Conservation (phyloP, 2,888 invertebrate species). For the Philaethria dido region DNA sequence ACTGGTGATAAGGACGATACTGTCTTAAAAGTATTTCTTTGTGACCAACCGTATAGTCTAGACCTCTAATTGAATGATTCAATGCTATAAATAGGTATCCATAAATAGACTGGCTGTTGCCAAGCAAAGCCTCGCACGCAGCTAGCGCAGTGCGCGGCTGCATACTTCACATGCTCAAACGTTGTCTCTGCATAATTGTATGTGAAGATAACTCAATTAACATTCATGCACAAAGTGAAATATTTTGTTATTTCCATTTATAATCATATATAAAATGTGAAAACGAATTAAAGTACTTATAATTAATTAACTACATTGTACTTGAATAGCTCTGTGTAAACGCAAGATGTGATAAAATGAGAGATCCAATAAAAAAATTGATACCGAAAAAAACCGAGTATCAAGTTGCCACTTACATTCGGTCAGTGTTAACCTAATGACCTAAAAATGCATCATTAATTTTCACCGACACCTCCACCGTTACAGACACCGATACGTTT, state of each 20-base stretch:
- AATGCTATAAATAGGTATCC: slow-evolving; percentile 63
- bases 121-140: slow-evolving; percentile 46
- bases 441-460: slow-evolving; percentile 21
- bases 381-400: background rate
- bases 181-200: slow-evolving; percentile 20
- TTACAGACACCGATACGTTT: background rate
- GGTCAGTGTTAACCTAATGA: slow-evolving; percentile 21
- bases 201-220: slow-evolving; percentile 23
- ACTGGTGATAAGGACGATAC: slow-evolving; percentile 29
- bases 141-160: slow-evolving; percentile 29
- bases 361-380: slow-evolving; percentile 5
- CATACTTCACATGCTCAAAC: slow-evolving; percentile 31
- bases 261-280: background rate
- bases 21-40: slow-evolving; percentile 34
- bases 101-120: slow-evolving; percentile 64
- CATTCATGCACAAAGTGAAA: slow-evolving; percentile 10
- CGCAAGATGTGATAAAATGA: background rate
- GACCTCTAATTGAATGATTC: slow-evolving; percentile 68
- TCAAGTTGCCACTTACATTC: slow-evolving; percentile 12
- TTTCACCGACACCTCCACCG: background rate
- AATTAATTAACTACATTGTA: background rate
- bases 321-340: background rate
- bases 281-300: background rate
- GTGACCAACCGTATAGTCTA: slow-evolving; percentile 49
- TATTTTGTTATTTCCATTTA: slow-evolving; percentile 1